Conservation (phyloP, 2,888 invertebrate genomes). For the Pterostichus madidus region DNA sequence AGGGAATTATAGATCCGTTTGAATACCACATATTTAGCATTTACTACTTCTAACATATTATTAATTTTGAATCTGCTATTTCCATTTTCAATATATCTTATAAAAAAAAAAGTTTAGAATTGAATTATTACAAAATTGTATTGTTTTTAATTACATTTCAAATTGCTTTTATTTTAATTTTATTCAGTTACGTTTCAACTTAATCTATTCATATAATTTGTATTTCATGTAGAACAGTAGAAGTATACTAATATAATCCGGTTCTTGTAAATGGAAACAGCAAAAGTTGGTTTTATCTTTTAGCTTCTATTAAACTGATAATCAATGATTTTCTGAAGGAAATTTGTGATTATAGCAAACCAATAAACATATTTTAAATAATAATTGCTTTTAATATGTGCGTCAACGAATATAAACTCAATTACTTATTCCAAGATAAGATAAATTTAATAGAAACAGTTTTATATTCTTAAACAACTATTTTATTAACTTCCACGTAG, state of each 20-base stretch:
- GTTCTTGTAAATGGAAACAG: conserved; percentile 6
- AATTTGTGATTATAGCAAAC: conserved; percentile 27
- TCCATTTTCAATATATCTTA: too few relatives aligned
- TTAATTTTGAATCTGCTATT: too few relatives aligned
- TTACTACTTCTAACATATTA: too few relatives aligned
- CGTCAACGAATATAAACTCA: conserved; percentile 1
- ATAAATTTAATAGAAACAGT: neutral
- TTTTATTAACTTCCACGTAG: conserved; percentile 27
- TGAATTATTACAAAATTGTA: too few relatives aligned
- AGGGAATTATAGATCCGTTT: too few relatives aligned
- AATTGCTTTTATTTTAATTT: too few relatives aligned
- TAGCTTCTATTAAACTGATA: conserved; percentile 30
- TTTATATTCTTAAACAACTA: neutral
- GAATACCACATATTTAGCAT: too few relatives aligned
- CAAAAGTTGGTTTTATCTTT: neutral
- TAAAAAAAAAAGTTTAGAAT: too few relatives aligned
- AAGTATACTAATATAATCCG: conserved; percentile 8
- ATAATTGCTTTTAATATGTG: conserved; percentile 29
- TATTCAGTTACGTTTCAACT: too few relatives aligned
- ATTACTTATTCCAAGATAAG: conserved; percentile 42
- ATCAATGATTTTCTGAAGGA: conserved; percentile 30
- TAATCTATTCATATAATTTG: too few relatives aligned
- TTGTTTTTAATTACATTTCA: too few relatives aligned
- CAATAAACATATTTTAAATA: conserved; percentile 32
- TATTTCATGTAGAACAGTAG: neutral